phyloP scores from a whole-genome alignment of 2,888 invertebrate species.

The Corbicula japonica region DNA sequence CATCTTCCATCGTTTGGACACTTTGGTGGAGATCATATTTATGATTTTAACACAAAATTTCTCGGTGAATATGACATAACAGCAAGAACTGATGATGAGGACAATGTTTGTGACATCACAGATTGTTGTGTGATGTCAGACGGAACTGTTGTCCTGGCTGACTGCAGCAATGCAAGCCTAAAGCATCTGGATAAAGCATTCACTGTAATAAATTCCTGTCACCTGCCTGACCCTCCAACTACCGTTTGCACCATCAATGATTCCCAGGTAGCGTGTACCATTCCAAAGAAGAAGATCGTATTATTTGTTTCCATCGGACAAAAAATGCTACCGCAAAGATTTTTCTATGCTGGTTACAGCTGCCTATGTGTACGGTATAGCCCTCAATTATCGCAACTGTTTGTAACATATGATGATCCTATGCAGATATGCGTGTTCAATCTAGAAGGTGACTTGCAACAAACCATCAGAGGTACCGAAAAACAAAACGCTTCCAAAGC shows the following conservation, averaged over 20 bases:
- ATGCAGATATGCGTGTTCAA: constrained; percentile 41
- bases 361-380: constrained; percentile 22
- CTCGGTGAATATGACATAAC: constrained; percentile 34
- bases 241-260: constrained; percentile 19
- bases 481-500: background rate
- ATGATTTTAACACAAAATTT: constrained; percentile 25
- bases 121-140: constrained; percentile 31
- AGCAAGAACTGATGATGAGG: constrained; percentile 23
- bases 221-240: constrained; percentile 21
- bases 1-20: constrained; percentile 30
- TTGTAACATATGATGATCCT: constrained; percentile 34
- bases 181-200: constrained; percentile 26
- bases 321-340: constrained; percentile 7
- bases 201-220: constrained; percentile 18
- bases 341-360: constrained; percentile 23
- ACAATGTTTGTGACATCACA: constrained; percentile 38
- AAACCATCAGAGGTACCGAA: constrained; percentile 7
- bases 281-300: constrained; percentile 35
- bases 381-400: background rate
- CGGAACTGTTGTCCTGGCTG: constrained; percentile 28
- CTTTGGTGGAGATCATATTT: constrained; percentile 31
- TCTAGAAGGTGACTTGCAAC: constrained; percentile 16
- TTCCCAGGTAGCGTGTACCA: constrained; percentile 23
- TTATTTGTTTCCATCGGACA: constrained; percentile 17
- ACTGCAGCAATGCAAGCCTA: constrained; percentile 29